Base-by-base conservation (phyloP, 2,888 invertebrate species). In the Phasia obesa region DNA sequence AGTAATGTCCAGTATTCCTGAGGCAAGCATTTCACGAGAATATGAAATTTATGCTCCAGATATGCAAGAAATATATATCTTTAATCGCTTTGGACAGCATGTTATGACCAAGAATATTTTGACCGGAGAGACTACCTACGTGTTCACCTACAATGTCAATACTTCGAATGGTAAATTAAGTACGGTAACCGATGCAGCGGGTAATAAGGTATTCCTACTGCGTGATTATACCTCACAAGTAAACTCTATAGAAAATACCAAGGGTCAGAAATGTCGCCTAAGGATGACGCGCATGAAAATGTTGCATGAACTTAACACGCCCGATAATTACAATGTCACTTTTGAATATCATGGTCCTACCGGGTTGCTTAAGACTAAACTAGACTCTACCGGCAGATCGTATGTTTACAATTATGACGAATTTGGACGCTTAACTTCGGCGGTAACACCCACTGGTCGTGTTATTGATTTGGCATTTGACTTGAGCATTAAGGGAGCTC, bases 41-140 rank as follows among this genome's bases (percentile, higher is more conserved):
- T 99, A 98, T 89, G 97, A 98, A 90, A 97, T 99, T 76, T 97
- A 97, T 88, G 97, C 98, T 0, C 97, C 98, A 0, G 98, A 98
- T 87, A 97, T 97, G 3, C 98, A 98, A 91, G 99, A 99, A 91
- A 95, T 97, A 81, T 98, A 97, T 88, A 94, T 97, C 25, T 98
- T 98, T 92, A 98, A 98, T 88, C 93, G 97, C 86, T 97, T 98
- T 88, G 99, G 99, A 0, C 98, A 98, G 90, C 99, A 99, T 89
- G 94, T 97, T 3, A 95, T 96, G 74, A 99, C 98, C 0, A 96
- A 96, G 86, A 98, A 98, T 89, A 98, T 99, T 81, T 92, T 99
- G n/a, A 98, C 98, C 0, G 97, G 97, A 0, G 97, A 97, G 91
- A 97, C 96, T 3, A 95, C 97, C 85, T 99, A 98, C 90, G 94